Base-by-base conservation (phyloP, 1,140 invertebrate species). In the Octopus bimaculoides region DNA sequence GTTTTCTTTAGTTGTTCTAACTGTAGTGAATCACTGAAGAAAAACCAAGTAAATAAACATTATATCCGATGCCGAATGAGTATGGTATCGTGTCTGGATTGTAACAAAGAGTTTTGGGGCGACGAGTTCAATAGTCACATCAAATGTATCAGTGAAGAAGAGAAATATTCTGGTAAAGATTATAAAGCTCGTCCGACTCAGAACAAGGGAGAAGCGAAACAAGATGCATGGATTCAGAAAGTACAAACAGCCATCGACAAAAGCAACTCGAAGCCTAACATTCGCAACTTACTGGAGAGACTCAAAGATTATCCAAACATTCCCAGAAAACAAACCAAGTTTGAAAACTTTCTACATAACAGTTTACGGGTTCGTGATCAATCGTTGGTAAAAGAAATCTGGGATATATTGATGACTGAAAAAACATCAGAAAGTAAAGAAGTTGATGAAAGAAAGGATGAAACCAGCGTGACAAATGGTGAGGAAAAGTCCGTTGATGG, bases 81-180 rank as follows among this genome's bases (percentile, higher is more conserved):
- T 80, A 92, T 91, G 85, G 89, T 97, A 20, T 90, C 92, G 3
- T 98, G 96, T 88, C 94, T 97, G 85, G 96, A 98, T 88, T 98
- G 96, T 89, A 93, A 94, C 7, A 95, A 95, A 41, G 79, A 79
- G 17, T 79, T 79, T 26, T 79, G 79, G 79, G 54, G 56, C 4
- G 92, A 96, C 82, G 94, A 95, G 61, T 98, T 96, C 90, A 92
- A 93, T 52, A 89, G 89, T 5, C 97, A 98, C 88, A 96, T 91
- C n/a, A 96, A 96, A 91, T 98, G 97, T 90, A 93, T 98, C 69
- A 94, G 94, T 5, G 97, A 98, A 92, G 93, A 95, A 71, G 93
- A 98, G 90, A 94, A 96, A 84, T 98, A 98, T 87, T 94, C 95
- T 54, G 96, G 93, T 14, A 94, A 95, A 90, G 93, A 94, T 82